Evolutionary conservation across 2,888 invertebrate genomes (phyloP), one percentile per base, ranked within the genome.

Genomic region (Athalia circularis): DNA sequence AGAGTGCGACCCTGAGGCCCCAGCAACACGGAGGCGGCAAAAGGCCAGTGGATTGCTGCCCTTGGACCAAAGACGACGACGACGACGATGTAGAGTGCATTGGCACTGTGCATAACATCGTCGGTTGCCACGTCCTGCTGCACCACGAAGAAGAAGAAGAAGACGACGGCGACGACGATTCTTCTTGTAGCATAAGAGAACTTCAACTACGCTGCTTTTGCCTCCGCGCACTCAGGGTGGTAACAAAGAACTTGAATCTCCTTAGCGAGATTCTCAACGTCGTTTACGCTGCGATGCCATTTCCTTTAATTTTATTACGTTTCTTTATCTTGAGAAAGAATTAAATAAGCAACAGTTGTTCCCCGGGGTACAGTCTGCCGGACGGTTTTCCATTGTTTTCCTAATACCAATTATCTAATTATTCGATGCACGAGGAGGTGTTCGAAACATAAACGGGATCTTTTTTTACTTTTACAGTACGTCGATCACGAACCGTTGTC

Each of bases 21-120:
- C 74, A 62, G 62, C 74, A 75, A 62, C 74, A 75, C 74, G 61
- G 43, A 52, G 29, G 61, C 11, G 13, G 61, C 13, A 61, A 54
- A 54, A 8, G 9, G 8, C 54, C 29, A 29, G 54, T 54, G 54
- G 54, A n/a, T 65, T 48, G 47, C 82, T 84, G 86, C 85, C 87
- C 86, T 87, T 87, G 87, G 85, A 54, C n/a, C 13, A n/a, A 15
- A 43, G 45, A 45, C 15, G 68, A 15, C 54, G 45, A 45, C 15
- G 68, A 50, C 29, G 43, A 85, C 86, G 87, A 87, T 87, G 85
- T 86, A 83, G 86, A 87, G 87, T 86, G 87, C 87, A 87, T 85
- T 86, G 85, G 84, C 86, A 86, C 81, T 81, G 76, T 64, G 83
- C 86, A 77, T 68, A 77, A 77, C 52, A 84, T 83, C 84, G 84